These are phyloP conservation scores for Halcyon senegalensis DNA, from an alignment of 2,113 vertebrate genomes.

Conservation along the genomic window DNA sequence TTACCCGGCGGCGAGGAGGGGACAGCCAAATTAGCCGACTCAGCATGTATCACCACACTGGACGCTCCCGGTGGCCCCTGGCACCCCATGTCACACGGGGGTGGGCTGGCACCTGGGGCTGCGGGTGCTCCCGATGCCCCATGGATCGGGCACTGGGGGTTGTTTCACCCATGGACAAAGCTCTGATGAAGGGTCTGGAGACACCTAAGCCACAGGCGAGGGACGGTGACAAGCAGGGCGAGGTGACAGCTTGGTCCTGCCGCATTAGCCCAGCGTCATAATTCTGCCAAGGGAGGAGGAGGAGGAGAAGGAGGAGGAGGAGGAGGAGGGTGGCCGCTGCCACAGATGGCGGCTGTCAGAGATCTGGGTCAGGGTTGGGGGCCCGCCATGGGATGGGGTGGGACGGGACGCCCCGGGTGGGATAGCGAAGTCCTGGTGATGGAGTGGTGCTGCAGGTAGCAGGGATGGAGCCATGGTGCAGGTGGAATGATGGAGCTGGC, in stretches of 20 bases:
- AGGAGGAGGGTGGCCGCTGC: constrained; percentile 69
- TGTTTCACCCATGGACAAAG: neutral
- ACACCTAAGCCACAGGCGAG: constrained; percentile 68
- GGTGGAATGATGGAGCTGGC: neutral
- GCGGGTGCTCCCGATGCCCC: rapidly evolving
- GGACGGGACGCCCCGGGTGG: neutral
- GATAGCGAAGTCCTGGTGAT: rapidly evolving
- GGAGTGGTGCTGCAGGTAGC: neutral
- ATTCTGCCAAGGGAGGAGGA: constrained; percentile 78
- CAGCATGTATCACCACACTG: neutral
- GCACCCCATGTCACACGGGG: rapidly evolving
- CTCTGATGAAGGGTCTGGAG: constrained; percentile 61
- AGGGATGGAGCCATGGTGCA: neutral
- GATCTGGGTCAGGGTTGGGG: constrained; percentile 75
- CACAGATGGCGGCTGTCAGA: constrained; percentile 76
- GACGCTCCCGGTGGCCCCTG: rapidly evolving
- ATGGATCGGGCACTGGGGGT: rapidly evolving
- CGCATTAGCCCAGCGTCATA: constrained; percentile 68
- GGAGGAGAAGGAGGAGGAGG: constrained; percentile 68
- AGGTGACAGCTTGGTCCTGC: constrained; percentile 80
- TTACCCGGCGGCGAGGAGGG: neutral
- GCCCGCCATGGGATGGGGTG: neutral
- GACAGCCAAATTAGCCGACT: constrained; percentile 33
- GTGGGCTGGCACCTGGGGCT: rapidly evolving
- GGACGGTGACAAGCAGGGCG: constrained; percentile 50